Conservation (phyloP, 2,888 invertebrate species). For the Platycnemis pennipes region DNA sequence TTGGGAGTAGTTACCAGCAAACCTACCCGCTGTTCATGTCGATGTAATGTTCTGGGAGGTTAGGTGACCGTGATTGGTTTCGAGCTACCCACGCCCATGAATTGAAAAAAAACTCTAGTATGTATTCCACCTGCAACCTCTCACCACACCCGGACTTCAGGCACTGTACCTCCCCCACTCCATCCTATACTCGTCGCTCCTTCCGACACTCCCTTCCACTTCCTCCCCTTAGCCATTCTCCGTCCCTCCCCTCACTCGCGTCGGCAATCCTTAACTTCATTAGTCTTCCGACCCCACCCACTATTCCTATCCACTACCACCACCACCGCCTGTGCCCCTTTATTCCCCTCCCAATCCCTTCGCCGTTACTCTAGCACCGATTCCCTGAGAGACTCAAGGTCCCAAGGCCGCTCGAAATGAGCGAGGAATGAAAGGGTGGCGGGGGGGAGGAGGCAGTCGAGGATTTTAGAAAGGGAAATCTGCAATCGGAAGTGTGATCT, state of each 20-base stretch:
- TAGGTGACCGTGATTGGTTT: background rate
- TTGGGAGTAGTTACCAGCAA: background rate
- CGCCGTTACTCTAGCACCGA: background rate
- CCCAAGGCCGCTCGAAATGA: background rate
- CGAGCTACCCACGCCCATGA: background rate
- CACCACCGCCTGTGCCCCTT: too few species aligned
- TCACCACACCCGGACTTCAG: background rate
- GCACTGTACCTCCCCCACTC: background rate
- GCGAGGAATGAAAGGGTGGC: background rate
- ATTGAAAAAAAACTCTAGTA: background rate
- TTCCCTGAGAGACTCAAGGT: background rate
- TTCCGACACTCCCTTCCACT: background rate
- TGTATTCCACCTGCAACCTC: background rate
- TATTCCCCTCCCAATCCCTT: background rate
- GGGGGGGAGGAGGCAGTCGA: background rate
- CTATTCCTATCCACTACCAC: background rate
- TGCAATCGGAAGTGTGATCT: background rate
- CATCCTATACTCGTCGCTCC: background rate
- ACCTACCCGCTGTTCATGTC: background rate
- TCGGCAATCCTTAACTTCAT: background rate
- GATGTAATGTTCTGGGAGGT: background rate
- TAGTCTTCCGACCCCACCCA: background rate
- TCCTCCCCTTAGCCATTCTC: background rate
- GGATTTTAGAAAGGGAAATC: conserved; percentile 11
- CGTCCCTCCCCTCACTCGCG: background rate